These are phyloP conservation scores for Ctena decussata DNA, from an alignment of 2,888 invertebrate species.

Conservation along the genomic window DNA sequence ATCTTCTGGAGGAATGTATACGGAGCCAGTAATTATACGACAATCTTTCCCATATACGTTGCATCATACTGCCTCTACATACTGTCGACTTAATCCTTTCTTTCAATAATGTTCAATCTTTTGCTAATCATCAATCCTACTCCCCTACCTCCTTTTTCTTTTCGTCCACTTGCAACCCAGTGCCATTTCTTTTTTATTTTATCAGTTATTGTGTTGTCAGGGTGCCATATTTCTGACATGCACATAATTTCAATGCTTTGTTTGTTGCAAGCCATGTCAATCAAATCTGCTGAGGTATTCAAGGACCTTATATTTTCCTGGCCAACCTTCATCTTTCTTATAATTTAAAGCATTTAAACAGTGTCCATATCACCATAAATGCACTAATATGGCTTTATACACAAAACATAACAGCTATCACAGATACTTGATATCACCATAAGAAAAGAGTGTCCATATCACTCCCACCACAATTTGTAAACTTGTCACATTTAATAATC, in stretches of 20 bases:
- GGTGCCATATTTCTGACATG: constrained; percentile 15
- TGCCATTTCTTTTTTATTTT: constrained; percentile 11
- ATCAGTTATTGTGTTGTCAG: background rate
- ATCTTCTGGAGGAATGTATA: constrained; percentile 13
- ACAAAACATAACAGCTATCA: too few relatives aligned
- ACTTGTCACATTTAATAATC: background rate
- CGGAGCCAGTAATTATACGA: background rate
- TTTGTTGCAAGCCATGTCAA: background rate
- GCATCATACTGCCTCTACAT: constrained; percentile 29
- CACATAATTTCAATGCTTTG: background rate
- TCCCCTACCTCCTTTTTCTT: background rate
- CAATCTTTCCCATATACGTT: background rate
- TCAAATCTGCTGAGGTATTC: background rate
- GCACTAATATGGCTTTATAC: too few relatives aligned
- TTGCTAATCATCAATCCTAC: background rate
- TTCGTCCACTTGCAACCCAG: background rate
- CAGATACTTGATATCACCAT: too few relatives aligned
- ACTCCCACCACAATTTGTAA: background rate
- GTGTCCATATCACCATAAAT: too few relatives aligned
- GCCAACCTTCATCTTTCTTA: background rate
- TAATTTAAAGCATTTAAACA: too few relatives aligned
- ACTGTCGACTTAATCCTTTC: background rate
- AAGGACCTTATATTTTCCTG: background rate
- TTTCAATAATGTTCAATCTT: background rate
- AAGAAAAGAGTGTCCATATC: background rate